These are phyloP conservation scores for Piscicola geometra DNA, from an alignment of 2,888 invertebrate species.

Conservation along the genomic window DNA sequence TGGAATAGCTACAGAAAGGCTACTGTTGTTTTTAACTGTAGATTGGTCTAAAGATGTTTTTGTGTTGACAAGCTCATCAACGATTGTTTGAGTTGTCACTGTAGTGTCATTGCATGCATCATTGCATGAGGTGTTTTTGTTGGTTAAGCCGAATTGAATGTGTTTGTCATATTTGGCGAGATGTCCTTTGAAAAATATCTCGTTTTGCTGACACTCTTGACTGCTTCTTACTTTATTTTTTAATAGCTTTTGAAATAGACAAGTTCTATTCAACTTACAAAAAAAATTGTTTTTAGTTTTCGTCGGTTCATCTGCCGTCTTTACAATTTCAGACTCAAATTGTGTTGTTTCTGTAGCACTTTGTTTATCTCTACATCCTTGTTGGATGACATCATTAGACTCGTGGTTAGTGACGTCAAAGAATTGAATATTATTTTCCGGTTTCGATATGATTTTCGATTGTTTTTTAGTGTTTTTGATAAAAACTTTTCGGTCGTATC, in stretches of 20 bases:
- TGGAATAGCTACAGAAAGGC: too few species aligned
- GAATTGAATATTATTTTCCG: too few species aligned
- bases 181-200: conserved; percentile 1
- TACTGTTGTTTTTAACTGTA: background rate
- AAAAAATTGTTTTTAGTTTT: background rate
- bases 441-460: too few species aligned
- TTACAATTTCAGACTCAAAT: background rate
- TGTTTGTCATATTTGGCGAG: background rate
- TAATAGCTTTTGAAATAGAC: background rate
- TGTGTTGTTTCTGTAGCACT: background rate
- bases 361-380: too few species aligned
- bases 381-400: too few species aligned
- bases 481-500: background rate
- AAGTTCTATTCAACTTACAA: background rate
- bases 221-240: conserved; percentile 1
- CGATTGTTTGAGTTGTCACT: too few species aligned
- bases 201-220: background rate
- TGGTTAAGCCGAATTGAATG: too few species aligned
- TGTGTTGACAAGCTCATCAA: too few species aligned
- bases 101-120: too few species aligned
- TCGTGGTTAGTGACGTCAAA: too few species aligned
- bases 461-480: background rate
- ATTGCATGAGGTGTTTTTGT: too few species aligned
- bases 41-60: too few species aligned
- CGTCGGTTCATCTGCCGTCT: background rate